Conservation (phyloP, 2,113 vertebrate genomes). For the Ovis aries region DNA sequence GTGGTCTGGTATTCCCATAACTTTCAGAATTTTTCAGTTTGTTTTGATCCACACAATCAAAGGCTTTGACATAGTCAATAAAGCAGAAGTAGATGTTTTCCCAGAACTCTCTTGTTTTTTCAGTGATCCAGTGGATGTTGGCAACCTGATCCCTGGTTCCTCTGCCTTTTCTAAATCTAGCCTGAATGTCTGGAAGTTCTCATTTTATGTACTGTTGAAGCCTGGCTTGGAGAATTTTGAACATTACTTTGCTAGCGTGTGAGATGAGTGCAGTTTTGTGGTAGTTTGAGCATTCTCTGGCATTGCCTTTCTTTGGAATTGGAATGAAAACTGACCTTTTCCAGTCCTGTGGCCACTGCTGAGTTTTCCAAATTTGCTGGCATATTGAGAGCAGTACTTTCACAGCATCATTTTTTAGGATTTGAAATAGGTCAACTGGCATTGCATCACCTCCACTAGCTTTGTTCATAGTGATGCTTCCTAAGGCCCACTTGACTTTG, state of each 20-base stretch:
- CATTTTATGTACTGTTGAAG: background rate
- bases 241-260: background rate
- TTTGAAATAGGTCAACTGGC: background rate
- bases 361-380: background rate
- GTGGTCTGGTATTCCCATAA: background rate
- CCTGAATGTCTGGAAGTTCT: background rate
- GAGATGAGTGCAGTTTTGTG: background rate
- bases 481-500: background rate
- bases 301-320: background rate
- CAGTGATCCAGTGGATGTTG: background rate
- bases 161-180: background rate
- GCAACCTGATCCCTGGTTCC: background rate
- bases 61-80: background rate
- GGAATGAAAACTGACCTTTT: background rate
- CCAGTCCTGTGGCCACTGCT: background rate
- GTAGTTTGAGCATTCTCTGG: background rate
- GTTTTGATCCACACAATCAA: background rate
- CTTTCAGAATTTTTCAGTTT: background rate
- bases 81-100: background rate
- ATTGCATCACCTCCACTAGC: background rate
- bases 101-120: background rate
- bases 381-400: background rate
- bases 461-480: background rate
- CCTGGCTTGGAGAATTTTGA: background rate
- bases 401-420: background rate